phyloP scores from a whole-genome alignment of 1,140 invertebrate species.

The Andrena cerasifolii region DNA sequence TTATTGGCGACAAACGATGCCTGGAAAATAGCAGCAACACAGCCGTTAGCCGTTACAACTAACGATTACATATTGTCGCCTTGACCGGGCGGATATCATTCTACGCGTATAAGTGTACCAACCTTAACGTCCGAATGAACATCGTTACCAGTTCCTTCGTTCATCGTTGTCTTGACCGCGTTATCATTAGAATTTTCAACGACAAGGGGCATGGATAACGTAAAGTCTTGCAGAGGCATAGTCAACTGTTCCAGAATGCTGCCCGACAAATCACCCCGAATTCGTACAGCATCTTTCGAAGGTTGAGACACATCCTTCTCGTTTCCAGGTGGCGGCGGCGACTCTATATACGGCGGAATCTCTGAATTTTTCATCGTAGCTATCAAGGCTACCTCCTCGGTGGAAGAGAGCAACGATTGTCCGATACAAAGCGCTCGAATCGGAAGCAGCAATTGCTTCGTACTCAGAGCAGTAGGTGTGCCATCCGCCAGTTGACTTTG shows the following conservation, averaged over 20 bases:
- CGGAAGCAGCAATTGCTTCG: constrained; percentile 84
- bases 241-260: constrained; percentile 87
- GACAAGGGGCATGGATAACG: constrained; percentile 50
- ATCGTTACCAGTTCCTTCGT: constrained; percentile 66
- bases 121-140: constrained; percentile 75
- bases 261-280: constrained; percentile 85
- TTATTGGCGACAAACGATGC: constrained; percentile 82
- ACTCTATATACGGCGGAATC: constrained; percentile 84
- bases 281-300: constrained; percentile 83
- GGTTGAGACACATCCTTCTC: constrained; percentile 84
- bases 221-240: constrained; percentile 84
- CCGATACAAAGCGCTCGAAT: constrained; percentile 85
- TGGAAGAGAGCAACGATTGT: constrained; percentile 82
- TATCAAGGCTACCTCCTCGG: constrained; percentile 85
- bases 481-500: constrained; percentile 71
- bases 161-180: constrained; percentile 67
- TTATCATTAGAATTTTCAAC: constrained; percentile 68
- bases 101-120: neutral
- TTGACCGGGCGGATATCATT: no score
- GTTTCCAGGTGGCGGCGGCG: constrained; percentile 75
- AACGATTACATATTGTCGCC: no score
- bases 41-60: no score
- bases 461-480: constrained; percentile 77
- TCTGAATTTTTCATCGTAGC: constrained; percentile 87
- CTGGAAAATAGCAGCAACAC: constrained; percentile 69